Conservation (phyloP, 35 echinoderm and acorn worm genomes). For the Chiridota heheva region DNA sequence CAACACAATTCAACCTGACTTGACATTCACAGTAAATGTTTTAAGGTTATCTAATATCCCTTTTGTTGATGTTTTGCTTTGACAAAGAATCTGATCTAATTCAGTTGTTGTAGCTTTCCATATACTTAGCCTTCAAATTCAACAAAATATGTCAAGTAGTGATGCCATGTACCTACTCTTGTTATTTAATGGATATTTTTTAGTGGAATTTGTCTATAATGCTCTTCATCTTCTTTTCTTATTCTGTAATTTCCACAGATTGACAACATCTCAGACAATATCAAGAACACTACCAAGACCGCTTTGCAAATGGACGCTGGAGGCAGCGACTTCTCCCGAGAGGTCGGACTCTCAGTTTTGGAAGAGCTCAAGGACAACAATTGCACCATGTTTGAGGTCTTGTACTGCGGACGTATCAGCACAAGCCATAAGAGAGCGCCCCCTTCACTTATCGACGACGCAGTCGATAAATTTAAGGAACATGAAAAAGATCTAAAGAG, state of each 20-base stretch:
- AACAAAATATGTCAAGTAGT: too few species aligned
- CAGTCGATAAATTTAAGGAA: conserved; percentile 83
- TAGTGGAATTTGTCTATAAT: too few species aligned
- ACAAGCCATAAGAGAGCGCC: conserved; percentile 92
- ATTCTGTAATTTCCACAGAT: conserved; percentile 7
- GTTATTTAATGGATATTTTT: too few species aligned
- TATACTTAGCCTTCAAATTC: too few species aligned
- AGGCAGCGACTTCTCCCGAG: conserved; percentile 25
- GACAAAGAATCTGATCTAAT: too few species aligned
- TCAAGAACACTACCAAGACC: conserved; percentile 37
- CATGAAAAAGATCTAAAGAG: conserved; percentile 66
- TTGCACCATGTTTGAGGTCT: conserved; percentile 85
- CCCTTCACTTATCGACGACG: conserved; percentile 88
- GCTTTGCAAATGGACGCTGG: conserved; percentile 41
- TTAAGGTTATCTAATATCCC: too few species aligned
- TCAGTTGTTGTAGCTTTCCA: too few species aligned
- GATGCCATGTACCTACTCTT: too few species aligned
- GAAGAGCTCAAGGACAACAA: conserved; percentile 77
- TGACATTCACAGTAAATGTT: too few species aligned
- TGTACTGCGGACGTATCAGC: conserved; percentile 82
- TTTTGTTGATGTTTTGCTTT: too few species aligned
- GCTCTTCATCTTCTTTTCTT: too few species aligned
- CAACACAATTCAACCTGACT: too few species aligned
- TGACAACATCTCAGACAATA: conserved; percentile 7
- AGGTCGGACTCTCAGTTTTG: conserved; percentile 44